Conservation (phyloP, 2,113 vertebrate genomes). For the Equus quagga region DNA sequence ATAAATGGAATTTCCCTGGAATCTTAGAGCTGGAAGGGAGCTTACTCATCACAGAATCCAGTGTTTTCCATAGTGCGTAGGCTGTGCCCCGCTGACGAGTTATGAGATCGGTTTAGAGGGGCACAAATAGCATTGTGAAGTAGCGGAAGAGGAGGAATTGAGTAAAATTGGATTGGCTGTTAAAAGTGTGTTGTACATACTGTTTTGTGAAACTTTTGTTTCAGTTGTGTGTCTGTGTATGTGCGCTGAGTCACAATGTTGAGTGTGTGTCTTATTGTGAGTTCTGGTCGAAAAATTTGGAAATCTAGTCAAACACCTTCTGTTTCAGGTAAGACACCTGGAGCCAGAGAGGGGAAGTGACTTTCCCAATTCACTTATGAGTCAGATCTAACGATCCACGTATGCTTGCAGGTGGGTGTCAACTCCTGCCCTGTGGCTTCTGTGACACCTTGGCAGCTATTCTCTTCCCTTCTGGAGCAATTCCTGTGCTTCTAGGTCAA, state of each 20-base stretch:
- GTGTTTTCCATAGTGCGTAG: not conserved
- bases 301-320: not conserved
- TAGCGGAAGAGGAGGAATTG: not conserved
- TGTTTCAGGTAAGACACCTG: not conserved
- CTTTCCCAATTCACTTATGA: not conserved
- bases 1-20: conserved; percentile 29
- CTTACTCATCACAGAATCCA: not conserved
- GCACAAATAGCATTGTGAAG: not conserved
- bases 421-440: not conserved
- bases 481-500: not conserved
- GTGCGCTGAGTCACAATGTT: not conserved
- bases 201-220: not conserved
- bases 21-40: not conserved
- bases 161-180: not conserved
- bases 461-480: not conserved
- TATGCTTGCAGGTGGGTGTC: not conserved
- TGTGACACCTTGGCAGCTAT: not conserved
- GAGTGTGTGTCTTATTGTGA: not conserved
- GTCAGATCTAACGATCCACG: not conserved
- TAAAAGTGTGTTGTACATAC: not conserved
- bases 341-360: not conserved
- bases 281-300: not conserved
- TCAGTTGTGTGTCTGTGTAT: not conserved
- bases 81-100: not conserved
- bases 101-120: not conserved